These are phyloP conservation scores for Sebastes elongatus DNA, from an alignment of 2,797 vertebrate genomes.

Conservation along the genomic window DNA sequence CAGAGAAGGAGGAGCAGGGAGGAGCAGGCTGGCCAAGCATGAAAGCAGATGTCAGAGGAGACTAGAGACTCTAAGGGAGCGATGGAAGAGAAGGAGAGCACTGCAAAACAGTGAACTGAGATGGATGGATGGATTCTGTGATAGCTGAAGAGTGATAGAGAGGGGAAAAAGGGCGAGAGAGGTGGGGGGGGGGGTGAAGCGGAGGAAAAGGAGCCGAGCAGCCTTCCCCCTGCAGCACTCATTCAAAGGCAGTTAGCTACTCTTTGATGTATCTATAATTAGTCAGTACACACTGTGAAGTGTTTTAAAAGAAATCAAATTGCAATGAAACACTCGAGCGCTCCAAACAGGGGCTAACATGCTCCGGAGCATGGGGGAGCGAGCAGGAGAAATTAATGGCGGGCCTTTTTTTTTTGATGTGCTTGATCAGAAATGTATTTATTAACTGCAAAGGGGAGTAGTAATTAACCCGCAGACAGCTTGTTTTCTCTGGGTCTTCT, in stretches of 20 bases:
- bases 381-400: slow-evolving; percentile 79
- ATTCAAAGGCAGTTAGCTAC: slow-evolving; percentile 82
- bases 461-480: slow-evolving; percentile 86
- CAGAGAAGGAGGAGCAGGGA: slow-evolving; percentile 35
- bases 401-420: slow-evolving; percentile 77
- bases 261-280: slow-evolving; percentile 87
- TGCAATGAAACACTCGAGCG: slow-evolving; percentile 80
- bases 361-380: slow-evolving; percentile 66
- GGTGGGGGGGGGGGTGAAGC: slow-evolving; percentile 25
- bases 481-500: slow-evolving; percentile 84
- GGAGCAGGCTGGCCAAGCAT: slow-evolving; percentile 78
- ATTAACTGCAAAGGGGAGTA: slow-evolving; percentile 84
- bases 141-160: slow-evolving; percentile 44
- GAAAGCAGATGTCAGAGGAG: slow-evolving; percentile 82
- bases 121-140: slow-evolving; percentile 52
- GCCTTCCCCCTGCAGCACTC: slow-evolving; percentile 64
- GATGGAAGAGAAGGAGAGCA: slow-evolving; percentile 7
- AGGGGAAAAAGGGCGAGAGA: slow-evolving; percentile 39
- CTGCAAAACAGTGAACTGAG: slow-evolving; percentile 42
- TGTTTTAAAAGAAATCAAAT: slow-evolving; percentile 84
- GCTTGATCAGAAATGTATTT: slow-evolving; percentile 88
- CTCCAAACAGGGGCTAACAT: slow-evolving; percentile 76
- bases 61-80: slow-evolving; percentile 48
- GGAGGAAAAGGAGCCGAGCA: slow-evolving; percentile 30
- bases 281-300: slow-evolving; percentile 82